A percentile compares a stretch with the other conserved stretches of the same genome.
Conservation (phyloP, 2,797 vertebrate species). For the Cheracebus regulus region DNA sequence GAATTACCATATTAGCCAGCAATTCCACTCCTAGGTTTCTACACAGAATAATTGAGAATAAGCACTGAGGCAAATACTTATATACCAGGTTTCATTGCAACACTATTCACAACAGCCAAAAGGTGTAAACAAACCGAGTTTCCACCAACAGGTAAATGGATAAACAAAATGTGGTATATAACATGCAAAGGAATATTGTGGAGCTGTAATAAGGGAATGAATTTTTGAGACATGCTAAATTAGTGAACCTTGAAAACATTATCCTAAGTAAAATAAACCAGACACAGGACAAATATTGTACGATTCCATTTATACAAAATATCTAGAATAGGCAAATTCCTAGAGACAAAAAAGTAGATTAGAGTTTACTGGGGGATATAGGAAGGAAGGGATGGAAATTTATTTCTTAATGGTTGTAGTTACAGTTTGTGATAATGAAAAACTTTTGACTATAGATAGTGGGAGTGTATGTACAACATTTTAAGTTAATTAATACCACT, state of each 20-base stretch:
- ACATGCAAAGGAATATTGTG: background rate
- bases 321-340: background rate
- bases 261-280: slow-evolving; percentile 9
- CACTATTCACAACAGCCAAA: background rate
- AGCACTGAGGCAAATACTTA: background rate
- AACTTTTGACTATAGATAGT: background rate
- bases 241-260: background rate
- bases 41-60: background rate
- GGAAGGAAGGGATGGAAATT: background rate
- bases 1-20: background rate
- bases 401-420: background rate
- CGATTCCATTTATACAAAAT: background rate
- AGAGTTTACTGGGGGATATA: background rate
- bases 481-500: background rate
- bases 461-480: background rate
- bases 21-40: background rate
- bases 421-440: background rate
- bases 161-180: background rate
- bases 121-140: background rate
- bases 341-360: background rate
- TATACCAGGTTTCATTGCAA: background rate
- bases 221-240: background rate
- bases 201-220: background rate
- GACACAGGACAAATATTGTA: background rate
- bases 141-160: background rate